phyloP scores from a whole-genome alignment of 2,888 invertebrate genomes.

The Teleogryllus oceanicus region DNA sequence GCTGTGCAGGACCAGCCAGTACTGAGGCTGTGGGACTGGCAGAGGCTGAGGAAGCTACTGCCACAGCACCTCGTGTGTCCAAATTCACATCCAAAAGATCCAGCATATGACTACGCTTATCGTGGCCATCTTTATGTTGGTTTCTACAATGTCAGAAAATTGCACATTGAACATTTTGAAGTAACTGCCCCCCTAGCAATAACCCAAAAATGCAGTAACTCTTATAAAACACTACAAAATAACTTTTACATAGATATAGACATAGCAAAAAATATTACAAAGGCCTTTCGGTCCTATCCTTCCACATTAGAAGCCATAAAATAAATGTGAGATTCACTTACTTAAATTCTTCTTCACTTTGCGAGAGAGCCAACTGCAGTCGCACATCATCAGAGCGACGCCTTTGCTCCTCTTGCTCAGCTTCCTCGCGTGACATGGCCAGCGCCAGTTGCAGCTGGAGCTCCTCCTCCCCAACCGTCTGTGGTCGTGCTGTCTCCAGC shows the following conservation, averaged over 20 bases:
- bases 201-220: too few species aligned
- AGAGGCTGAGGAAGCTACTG: constrained; percentile 38
- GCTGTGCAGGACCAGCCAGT: constrained; percentile 49
- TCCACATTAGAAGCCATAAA: too few species aligned
- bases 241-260: too few species aligned
- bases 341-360: constrained; percentile 92
- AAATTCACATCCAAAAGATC: constrained; percentile 58
- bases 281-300: too few species aligned
- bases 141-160: too few species aligned
- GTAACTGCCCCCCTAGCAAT: too few species aligned
- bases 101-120: constrained; percentile 63
- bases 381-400: constrained; percentile 93
- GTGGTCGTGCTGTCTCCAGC: constrained; percentile 89
- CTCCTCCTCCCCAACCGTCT: constrained; percentile 97
- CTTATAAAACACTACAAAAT: too few species aligned
- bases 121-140: constrained; percentile 19
- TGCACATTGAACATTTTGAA: too few species aligned
- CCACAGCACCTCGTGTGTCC: constrained; percentile 43
- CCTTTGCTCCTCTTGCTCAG: constrained; percentile 92
- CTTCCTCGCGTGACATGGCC: constrained; percentile 98
- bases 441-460: constrained; percentile 95
- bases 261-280: too few species aligned
- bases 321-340: constrained; percentile 47
- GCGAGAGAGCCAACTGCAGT: constrained; percentile 89
- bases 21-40: constrained; percentile 45